Percentiles rank a stretch among this genome's conserved stretches.
phyloP scores from a whole-genome alignment of 2,888 invertebrate genomes.

The Adelognathus sp. region DNA sequence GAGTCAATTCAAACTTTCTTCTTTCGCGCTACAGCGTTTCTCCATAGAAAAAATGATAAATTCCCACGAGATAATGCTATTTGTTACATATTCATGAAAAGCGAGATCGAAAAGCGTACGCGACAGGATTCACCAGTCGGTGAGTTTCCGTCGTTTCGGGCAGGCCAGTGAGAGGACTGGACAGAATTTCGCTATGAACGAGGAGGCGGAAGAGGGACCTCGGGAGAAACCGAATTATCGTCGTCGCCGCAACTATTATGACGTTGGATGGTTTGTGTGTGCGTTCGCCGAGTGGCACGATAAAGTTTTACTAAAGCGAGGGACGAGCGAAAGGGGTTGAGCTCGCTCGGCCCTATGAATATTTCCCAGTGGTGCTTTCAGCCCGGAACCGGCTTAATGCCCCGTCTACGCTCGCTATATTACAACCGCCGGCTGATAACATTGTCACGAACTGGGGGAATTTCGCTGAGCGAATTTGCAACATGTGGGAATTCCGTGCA shows the following conservation, averaged over 20 bases:
- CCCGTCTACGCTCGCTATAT: background rate
- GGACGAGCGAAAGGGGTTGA: slow-evolving; percentile 5
- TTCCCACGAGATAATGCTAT: no score
- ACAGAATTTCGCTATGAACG: background rate
- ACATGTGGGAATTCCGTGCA: background rate
- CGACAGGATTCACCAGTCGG: no score
- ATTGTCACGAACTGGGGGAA: background rate
- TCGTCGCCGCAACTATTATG: slow-evolving; percentile 35
- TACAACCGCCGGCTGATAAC: background rate
- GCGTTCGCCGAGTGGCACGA: slow-evolving; percentile 7
- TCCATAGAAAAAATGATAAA: no score
- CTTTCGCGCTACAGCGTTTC: no score
- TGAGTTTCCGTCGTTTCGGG: no score
- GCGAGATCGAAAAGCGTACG: no score
- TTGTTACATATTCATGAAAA: no score
- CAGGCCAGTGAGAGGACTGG: no score
- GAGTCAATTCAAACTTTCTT: no score
- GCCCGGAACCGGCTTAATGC: background rate
- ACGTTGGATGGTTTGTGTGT: background rate
- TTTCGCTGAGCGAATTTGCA: background rate
- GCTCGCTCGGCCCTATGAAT: slow-evolving; percentile 23
- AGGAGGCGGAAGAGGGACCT: background rate
- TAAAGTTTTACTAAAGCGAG: slow-evolving; percentile 23
- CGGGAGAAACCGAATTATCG: slow-evolving; percentile 36
- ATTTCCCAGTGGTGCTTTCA: slow-evolving; percentile 19